Conservation (phyloP, 2,113 vertebrate genomes). For the Oxygymnocypris stewartii region DNA sequence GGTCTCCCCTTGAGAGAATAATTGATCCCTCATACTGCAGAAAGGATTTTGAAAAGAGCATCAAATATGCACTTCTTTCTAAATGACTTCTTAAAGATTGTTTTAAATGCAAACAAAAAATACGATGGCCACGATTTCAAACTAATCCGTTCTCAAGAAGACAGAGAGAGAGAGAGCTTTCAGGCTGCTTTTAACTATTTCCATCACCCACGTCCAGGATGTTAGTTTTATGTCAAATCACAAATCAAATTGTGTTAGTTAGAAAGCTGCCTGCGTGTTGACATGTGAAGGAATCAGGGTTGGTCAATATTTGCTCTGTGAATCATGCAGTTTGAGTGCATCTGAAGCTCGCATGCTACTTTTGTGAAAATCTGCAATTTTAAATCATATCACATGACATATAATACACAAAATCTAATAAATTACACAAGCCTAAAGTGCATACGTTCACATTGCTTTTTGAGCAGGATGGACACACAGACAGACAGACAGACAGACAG, state of each 20-base stretch:
- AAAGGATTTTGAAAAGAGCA: neutral
- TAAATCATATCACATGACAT: neutral
- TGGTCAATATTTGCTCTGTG: neutral
- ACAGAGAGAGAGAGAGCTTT: neutral
- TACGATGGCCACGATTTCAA: neutral
- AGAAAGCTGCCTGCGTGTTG: neutral
- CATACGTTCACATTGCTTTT: neutral
- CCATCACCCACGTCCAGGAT: neutral
- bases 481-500: neutral
- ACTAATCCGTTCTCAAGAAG: slow-evolving; percentile 18
- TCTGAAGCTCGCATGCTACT: neutral
- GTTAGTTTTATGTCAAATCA: neutral
- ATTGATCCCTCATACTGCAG: neutral
- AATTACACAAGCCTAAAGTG: neutral
- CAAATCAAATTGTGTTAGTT: slow-evolving; percentile 6
- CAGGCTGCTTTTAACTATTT: slow-evolving; percentile 7
- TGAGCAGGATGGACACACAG: neutral
- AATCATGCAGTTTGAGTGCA: neutral
- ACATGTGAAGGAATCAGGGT: slow-evolving; percentile 5
- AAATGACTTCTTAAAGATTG: slow-evolving; percentile 22
- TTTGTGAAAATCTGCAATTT: neutral
- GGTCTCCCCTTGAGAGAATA: neutral
- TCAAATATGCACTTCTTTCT: neutral
- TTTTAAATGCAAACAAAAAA: slow-evolving; percentile 21
- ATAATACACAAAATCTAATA: neutral